These are phyloP conservation scores for Myiozetetes cayanensis DNA, from an alignment of 2,113 vertebrate species.

Conservation along the genomic window DNA sequence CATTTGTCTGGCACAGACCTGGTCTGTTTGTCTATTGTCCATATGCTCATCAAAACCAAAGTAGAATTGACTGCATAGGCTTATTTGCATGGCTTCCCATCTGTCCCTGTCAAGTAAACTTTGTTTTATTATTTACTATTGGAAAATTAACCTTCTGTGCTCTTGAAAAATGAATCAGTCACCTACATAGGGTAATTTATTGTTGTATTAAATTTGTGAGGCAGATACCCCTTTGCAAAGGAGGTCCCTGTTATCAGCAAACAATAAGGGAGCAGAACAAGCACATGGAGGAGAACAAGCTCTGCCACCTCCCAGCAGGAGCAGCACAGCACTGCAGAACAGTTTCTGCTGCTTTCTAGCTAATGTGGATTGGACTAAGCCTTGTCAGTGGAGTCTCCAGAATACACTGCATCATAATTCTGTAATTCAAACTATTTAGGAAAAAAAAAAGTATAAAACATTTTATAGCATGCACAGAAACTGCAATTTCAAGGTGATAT, in stretches of 20 bases:
- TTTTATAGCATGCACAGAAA: neutral
- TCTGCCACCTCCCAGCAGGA: neutral
- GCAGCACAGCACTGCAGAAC: neutral
- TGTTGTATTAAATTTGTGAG: neutral
- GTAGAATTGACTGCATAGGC: neutral
- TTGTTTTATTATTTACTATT: conserved; percentile 16
- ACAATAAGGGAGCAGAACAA: neutral
- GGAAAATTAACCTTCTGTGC: conserved; percentile 30
- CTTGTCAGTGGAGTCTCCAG: neutral
- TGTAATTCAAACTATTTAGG: neutral
- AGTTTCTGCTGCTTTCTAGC: neutral
- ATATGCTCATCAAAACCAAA: neutral
- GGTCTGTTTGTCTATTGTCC: neutral
- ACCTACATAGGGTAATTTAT: neutral
- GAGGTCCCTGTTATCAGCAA: neutral
- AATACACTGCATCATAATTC: neutral
- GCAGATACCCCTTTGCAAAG: neutral
- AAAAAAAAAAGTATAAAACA: neutral
- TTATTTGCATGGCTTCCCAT: conserved; percentile 19
- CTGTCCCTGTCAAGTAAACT: conserved; percentile 9
- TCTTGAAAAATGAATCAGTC: neutral
- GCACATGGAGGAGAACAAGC: neutral
- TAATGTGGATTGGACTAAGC: neutral
- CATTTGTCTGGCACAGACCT: neutral
- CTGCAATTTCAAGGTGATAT: neutral